These are phyloP conservation scores for Cherax destructor DNA, from an alignment of 1,140 invertebrate species.

Conservation along the genomic window DNA sequence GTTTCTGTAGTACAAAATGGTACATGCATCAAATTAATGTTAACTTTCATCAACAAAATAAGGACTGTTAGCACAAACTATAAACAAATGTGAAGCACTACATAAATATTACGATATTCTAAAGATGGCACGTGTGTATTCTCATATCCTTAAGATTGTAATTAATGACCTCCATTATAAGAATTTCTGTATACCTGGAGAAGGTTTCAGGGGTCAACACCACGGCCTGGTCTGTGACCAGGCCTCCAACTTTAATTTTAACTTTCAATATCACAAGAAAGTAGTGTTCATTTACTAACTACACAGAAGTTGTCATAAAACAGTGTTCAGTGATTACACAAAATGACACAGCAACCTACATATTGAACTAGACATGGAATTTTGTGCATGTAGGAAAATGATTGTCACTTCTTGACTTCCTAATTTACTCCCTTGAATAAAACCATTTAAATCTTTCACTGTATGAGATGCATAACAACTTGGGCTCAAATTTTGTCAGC, in stretches of 20 bases:
- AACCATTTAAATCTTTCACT: conserved; percentile 18
- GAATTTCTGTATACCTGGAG: neutral
- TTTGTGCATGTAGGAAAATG: conserved; percentile 59
- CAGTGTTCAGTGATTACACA: neutral
- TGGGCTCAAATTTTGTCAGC: conserved; percentile 6
- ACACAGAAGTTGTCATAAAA: neutral
- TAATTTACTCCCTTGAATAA: conserved; percentile 13
- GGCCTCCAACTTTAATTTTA: neutral
- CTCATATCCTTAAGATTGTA: neutral
- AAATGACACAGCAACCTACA: neutral
- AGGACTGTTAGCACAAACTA: no score
- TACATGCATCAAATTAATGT: no score
- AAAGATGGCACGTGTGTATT: neutral
- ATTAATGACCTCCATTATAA: neutral
- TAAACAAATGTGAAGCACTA: neutral
- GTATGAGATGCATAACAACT: neutral
- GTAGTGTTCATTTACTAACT: neutral
- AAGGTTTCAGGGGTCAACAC: no score
- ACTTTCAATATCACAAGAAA: neutral
- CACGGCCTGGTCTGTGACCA: no score
- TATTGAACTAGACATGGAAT: conserved; percentile 22
- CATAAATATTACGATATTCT: neutral
- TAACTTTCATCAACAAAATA: no score
- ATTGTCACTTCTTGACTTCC: conserved; percentile 52
- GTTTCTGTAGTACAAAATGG: no score